Evolutionary conservation across 2,797 vertebrate species (phyloP).

Genomic region (Neosilurus hyrtlii): DNA sequence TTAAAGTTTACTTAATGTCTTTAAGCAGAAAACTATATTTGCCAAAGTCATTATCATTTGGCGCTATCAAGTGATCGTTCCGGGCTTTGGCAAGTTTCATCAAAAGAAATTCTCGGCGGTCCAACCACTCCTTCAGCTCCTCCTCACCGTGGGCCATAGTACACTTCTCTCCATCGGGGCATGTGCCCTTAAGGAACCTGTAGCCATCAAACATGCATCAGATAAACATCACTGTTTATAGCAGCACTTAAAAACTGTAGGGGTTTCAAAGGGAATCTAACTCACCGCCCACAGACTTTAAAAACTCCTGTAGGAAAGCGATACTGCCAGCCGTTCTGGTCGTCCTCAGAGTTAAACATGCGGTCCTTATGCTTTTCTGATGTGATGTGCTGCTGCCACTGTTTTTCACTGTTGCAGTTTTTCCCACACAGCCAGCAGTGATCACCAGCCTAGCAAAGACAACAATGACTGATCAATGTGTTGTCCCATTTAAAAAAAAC

Average conservation of each 20-base stretch:
- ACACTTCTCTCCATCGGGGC: slow-evolving; percentile 85
- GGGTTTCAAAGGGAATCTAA: background rate
- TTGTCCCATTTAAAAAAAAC: background rate
- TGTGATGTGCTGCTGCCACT: slow-evolving; percentile 98
- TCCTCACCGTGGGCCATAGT: slow-evolving; percentile 91
- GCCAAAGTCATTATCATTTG: slow-evolving; percentile 99
- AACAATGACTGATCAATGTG: background rate
- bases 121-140: slow-evolving; percentile 92
- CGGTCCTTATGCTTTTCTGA: slow-evolving; percentile 98
- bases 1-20: slow-evolving; percentile 87
- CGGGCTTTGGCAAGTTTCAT: slow-evolving; percentile 96
- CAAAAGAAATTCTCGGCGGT: slow-evolving; percentile 90
- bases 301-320: slow-evolving; percentile 95
- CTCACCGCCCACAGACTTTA: slow-evolving; percentile 90
- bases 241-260: background rate
- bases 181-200: slow-evolving; percentile 86
- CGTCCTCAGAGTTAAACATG: slow-evolving; percentile 95
- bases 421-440: slow-evolving; percentile 99
- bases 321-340: slow-evolving; percentile 98
- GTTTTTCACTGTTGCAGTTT: slow-evolving; percentile 98
- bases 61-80: slow-evolving; percentile 97
- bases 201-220: slow-evolving; percentile 18
- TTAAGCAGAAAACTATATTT: slow-evolving; percentile 99
- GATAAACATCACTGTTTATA: background rate
- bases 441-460: slow-evolving; percentile 81